phyloP scores from a whole-genome alignment of 2,113 vertebrate species.

The Blennius ocellaris region DNA sequence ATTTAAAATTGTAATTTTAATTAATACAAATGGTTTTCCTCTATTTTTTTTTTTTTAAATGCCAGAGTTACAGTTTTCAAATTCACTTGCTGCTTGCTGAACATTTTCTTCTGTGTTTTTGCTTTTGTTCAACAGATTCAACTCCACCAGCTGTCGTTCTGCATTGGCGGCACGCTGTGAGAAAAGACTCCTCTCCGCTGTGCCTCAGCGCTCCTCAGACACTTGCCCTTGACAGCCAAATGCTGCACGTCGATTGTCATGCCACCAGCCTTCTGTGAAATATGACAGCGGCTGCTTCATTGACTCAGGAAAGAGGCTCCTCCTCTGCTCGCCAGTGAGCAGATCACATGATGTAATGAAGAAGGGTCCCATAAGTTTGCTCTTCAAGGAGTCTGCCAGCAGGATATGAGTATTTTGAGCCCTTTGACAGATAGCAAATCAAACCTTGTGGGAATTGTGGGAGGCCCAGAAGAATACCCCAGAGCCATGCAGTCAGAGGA shows the following conservation, averaged over 20 bases:
- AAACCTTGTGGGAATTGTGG: conserved; percentile 84
- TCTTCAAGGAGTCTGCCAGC: conserved; percentile 67
- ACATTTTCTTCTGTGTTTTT: conserved; percentile 51
- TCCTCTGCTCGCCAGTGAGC: conserved; percentile 59
- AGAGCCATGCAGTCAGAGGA: conserved; percentile 95
- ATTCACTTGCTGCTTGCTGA: conserved; percentile 39
- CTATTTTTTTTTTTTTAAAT: too few species aligned
- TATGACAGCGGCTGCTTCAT: conserved; percentile 68
- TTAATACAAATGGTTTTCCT: conserved; percentile 17
- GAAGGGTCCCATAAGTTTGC: conserved; percentile 63
- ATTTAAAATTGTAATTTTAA: conserved; percentile 25
- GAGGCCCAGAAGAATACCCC: conserved; percentile 85
- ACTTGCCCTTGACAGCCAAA: conserved; percentile 72
- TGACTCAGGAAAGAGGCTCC: conserved; percentile 62
- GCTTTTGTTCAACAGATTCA: conserved; percentile 62
- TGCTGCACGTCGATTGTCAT: conserved; percentile 58
- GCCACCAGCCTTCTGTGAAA: conserved; percentile 64
- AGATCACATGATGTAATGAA: conserved; percentile 80
- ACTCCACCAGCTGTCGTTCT: conserved; percentile 68
- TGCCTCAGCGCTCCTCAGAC: conserved; percentile 56
- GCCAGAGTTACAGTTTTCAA: not conserved
- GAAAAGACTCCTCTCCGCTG: conserved; percentile 57
- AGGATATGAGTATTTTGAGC: conserved; percentile 90
- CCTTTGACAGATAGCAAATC: conserved; percentile 86
- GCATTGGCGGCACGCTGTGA: conserved; percentile 67